phyloP scores from a whole-genome alignment of 53 echinoderm and acorn worm species.

The Paelopatides confundens region DNA sequence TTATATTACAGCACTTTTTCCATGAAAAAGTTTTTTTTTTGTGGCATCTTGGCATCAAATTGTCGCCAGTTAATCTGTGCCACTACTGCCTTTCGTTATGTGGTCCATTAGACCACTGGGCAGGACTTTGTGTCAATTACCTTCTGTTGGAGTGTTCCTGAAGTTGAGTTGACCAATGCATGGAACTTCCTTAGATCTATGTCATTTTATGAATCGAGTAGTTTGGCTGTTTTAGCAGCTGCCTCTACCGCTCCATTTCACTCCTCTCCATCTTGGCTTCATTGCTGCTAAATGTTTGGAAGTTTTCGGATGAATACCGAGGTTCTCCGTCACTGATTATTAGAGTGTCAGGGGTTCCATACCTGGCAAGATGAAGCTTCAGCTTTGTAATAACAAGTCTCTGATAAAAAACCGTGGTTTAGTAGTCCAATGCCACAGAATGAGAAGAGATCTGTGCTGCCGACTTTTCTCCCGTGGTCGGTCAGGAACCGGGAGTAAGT shows the following conservation, averaged over 20 bases:
- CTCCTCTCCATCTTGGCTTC: constrained; percentile 47
- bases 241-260: constrained; percentile 62
- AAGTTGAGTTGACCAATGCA: constrained; percentile 45
- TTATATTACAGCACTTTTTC: no score
- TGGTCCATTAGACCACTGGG: no score
- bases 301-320: constrained; percentile 13
- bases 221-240: constrained; percentile 69
- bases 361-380: constrained; percentile 50
- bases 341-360: constrained; percentile 55
- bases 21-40: no score
- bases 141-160: constrained; percentile 65
- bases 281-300: background rate
- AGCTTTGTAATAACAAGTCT: constrained; percentile 42
- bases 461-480: constrained; percentile 56
- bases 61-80: no score
- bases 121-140: background rate
- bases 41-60: no score
- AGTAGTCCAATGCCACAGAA: background rate
- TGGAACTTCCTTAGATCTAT: constrained; percentile 17
- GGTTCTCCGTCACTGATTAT: constrained; percentile 43
- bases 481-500: constrained; percentile 55
- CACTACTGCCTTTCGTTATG: no score
- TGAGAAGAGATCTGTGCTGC: background rate
- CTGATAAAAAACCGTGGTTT: constrained; percentile 53
- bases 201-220: constrained; percentile 55